Evolutionary conservation across 2,797 vertebrate genomes (phyloP).

Genomic region (Clarias platycephalus): DNA sequence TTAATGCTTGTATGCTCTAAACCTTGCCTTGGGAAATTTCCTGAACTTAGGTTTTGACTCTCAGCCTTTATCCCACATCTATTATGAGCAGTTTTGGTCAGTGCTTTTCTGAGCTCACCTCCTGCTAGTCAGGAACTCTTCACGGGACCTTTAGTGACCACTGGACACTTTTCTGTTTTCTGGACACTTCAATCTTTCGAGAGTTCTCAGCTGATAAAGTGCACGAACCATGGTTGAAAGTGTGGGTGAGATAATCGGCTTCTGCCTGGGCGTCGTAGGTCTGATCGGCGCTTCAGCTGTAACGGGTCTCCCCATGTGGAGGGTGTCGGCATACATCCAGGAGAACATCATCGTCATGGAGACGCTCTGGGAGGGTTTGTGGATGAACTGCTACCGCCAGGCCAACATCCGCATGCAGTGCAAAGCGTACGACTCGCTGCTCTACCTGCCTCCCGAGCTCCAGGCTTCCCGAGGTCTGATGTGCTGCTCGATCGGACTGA

Average conservation of each 20-base stretch:
- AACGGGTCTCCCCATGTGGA: conserved; percentile 80
- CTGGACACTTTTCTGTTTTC: too few relatives aligned
- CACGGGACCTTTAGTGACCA: not conserved
- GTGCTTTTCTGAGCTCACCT: not conserved
- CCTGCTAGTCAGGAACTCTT: not conserved
- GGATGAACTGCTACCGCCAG: conserved; percentile 80
- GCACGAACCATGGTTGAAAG: conserved; percentile 43
- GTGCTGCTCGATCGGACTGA: conserved; percentile 71
- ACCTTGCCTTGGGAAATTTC: not conserved
- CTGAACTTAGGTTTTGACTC: not conserved
- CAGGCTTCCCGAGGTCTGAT: conserved; percentile 85
- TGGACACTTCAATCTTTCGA: not conserved
- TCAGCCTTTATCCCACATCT: not conserved
- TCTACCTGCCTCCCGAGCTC: conserved; percentile 71
- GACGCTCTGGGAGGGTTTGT: conserved; percentile 81
- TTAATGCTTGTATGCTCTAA: not conserved
- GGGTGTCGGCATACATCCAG: conserved; percentile 74
- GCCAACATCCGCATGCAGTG: conserved; percentile 65
- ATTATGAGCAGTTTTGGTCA: not conserved
- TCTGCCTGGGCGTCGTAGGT: conserved; percentile 70
- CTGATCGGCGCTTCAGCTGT: conserved; percentile 69
- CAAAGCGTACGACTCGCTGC: conserved; percentile 72
- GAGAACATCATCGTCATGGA: conserved; percentile 80
- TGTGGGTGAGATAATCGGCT: conserved; percentile 67
- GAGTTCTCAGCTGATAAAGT: not conserved